Conservation (phyloP, 2,113 vertebrate species). For the Girardinichthys multiradiatus region DNA sequence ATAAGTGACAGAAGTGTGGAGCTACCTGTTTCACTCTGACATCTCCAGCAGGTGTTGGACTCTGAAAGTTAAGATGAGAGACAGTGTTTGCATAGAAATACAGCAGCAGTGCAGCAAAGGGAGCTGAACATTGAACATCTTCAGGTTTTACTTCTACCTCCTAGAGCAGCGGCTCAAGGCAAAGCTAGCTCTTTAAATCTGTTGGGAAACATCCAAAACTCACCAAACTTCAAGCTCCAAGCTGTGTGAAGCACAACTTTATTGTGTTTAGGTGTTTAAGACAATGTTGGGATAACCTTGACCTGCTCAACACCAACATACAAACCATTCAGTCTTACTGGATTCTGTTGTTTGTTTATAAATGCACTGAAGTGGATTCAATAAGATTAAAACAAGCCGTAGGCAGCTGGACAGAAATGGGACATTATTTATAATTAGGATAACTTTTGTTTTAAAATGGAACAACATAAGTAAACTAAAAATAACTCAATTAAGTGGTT, state of each 20-base stretch:
- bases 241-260: background rate
- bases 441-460: too few relatives aligned
- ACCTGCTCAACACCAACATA: background rate
- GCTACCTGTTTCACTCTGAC: conserved; percentile 81
- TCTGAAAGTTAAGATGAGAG: conserved; percentile 71
- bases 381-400: too few relatives aligned
- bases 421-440: too few relatives aligned
- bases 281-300: background rate
- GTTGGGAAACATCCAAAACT: too few relatives aligned
- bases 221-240: background rate
- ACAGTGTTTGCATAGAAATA: conserved; percentile 45
- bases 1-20: conserved; percentile 38
- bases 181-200: too few relatives aligned
- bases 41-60: conserved; percentile 80
- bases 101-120: too few relatives aligned
- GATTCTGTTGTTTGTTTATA: too few relatives aligned
- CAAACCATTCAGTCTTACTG: too few relatives aligned
- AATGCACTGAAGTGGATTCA: too few relatives aligned
- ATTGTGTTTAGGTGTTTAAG: background rate
- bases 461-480: too few relatives aligned
- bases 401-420: too few relatives aligned
- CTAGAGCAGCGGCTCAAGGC: background rate
- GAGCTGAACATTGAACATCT: background rate
- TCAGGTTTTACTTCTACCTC: background rate
- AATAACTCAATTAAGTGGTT: too few relatives aligned